Conservation (phyloP, 1,140 invertebrate genomes). For the Drosophila rhopaloa region DNA sequence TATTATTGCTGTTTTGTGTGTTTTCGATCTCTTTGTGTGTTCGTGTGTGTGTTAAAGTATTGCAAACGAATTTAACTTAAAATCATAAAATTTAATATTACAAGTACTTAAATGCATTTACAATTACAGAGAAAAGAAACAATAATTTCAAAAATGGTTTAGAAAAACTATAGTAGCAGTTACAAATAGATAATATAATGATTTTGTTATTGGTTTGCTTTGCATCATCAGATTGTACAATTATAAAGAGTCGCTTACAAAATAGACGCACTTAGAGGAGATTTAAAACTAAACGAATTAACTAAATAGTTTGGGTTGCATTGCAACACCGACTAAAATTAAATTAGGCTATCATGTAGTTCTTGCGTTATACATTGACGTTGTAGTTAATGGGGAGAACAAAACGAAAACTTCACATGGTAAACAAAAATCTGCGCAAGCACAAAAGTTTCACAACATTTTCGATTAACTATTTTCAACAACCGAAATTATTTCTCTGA, state of each 20-base stretch:
- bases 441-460: conserved; percentile 49
- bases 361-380: conserved; percentile 30
- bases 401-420: conserved; percentile 35
- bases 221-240: conserved; percentile 48
- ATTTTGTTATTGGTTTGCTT: conserved; percentile 25
- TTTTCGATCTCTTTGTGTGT: conserved; percentile 56
- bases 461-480: conserved; percentile 12
- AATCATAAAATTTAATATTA: conserved; percentile 72
- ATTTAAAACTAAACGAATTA: conserved; percentile 38
- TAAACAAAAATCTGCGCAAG: conserved; percentile 53
- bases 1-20: conserved; percentile 62
- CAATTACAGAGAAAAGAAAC: conserved; percentile 48
- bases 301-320: conserved; percentile 44
- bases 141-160: conserved; percentile 61
- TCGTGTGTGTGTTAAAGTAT: conserved; percentile 50
- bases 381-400: conserved; percentile 18
- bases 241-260: conserved; percentile 44
- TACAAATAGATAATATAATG: conserved; percentile 27
- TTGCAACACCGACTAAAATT: conserved; percentile 47
- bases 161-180: conserved; percentile 25
- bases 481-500: conserved; percentile 18
- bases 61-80: conserved; percentile 60
- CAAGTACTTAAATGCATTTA: conserved; percentile 73
- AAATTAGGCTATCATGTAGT: conserved; percentile 38
- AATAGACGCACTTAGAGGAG: conserved; percentile 11